Conservation (phyloP, 2,888 invertebrate genomes). For the Drosophila testacea region DNA sequence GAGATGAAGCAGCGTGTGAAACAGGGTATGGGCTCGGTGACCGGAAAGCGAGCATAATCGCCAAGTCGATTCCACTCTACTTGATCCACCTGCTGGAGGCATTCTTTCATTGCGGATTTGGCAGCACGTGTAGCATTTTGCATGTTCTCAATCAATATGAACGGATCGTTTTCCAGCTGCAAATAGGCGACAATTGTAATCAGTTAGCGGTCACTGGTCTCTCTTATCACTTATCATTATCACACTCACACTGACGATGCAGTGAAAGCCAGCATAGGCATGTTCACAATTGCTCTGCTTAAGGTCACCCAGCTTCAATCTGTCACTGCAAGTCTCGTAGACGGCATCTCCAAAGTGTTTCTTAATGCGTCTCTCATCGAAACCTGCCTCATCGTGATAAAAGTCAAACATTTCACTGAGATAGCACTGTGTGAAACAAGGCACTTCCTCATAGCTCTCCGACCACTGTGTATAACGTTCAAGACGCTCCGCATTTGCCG, state of each 20-base stretch:
- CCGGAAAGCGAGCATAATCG: slow-evolving; percentile 67
- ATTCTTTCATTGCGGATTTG: slow-evolving; percentile 79
- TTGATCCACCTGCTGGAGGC: slow-evolving; percentile 67
- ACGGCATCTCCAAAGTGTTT: slow-evolving; percentile 72
- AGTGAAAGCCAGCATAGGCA: slow-evolving; percentile 81
- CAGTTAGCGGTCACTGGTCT: slow-evolving; percentile 52
- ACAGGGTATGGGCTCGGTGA: slow-evolving; percentile 79
- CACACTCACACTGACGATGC: slow-evolving; percentile 77
- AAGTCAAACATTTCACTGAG: slow-evolving; percentile 75
- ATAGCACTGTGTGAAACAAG: slow-evolving; percentile 81
- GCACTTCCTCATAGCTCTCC: slow-evolving; percentile 74
- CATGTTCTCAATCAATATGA: slow-evolving; percentile 77
- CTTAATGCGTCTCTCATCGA: slow-evolving; percentile 58
- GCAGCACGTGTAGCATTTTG: slow-evolving; percentile 58
- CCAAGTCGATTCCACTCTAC: slow-evolving; percentile 69
- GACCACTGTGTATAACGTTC: slow-evolving; percentile 79
- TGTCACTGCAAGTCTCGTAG: slow-evolving; percentile 70
- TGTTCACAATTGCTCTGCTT: slow-evolving; percentile 63
- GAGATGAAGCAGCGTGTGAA: slow-evolving; percentile 77
- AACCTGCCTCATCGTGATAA: slow-evolving; percentile 69
- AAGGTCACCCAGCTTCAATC: slow-evolving; percentile 45
- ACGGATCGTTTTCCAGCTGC: slow-evolving; percentile 81
- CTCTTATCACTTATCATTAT: slow-evolving; percentile 18
- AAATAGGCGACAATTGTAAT: slow-evolving; percentile 22
- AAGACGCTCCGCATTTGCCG: slow-evolving; percentile 64